Conservation (phyloP, 2,888 invertebrate genomes). For the Lasioglossum leucozonium region DNA sequence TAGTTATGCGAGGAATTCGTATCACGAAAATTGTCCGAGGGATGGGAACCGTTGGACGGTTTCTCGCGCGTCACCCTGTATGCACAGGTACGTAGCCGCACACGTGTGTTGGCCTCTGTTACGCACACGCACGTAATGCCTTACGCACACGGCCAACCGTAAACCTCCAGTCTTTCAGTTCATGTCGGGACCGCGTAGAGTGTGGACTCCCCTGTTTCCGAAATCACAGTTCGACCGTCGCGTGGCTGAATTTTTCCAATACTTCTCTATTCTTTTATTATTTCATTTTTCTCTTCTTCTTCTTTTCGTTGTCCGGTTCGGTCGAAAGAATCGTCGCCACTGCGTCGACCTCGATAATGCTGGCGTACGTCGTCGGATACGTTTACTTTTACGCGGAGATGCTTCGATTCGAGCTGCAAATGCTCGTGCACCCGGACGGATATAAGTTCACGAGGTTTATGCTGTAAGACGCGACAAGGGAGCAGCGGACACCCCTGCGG, state of each 20-base stretch:
- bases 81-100: constrained; percentile 67
- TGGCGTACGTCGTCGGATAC: constrained; percentile 78
- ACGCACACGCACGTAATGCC: constrained; percentile 68
- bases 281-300: background rate
- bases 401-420: constrained; percentile 79
- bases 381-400: constrained; percentile 79
- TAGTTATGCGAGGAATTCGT: constrained; percentile 50
- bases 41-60: background rate
- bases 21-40: constrained; percentile 19
- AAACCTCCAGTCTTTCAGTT: constrained; percentile 76
- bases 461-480: constrained; percentile 59
- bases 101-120: constrained; percentile 67
- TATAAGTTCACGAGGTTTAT: constrained; percentile 78
- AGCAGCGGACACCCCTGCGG: background rate
- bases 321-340: background rate
- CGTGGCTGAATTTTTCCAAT: background rate
- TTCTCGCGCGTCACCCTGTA: constrained; percentile 68
- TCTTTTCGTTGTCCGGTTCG: background rate
- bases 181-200: constrained; percentile 77
- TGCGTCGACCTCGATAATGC: constrained; percentile 63
- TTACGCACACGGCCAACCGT: constrained; percentile 69
- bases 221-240: constrained; percentile 43
- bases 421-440: constrained; percentile 76
- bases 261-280: background rate
- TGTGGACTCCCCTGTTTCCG: constrained; percentile 69